Evolutionary conservation across 1,140 invertebrate species (phyloP).

Genomic region (Penaeus chinensis): DNA sequence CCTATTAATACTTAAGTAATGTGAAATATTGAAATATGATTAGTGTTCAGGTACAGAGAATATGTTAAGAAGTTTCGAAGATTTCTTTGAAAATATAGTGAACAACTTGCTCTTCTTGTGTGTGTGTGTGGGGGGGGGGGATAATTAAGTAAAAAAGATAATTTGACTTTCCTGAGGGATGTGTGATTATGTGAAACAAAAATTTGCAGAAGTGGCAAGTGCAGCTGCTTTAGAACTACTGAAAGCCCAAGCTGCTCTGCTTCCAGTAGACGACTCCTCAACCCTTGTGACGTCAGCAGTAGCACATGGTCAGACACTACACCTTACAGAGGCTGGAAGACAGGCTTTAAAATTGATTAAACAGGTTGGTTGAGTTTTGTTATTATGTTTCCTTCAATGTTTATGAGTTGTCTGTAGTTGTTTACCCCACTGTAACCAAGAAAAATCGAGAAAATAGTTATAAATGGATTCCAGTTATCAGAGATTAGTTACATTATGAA

Average conservation of each 20-base stretch:
- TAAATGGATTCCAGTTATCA: too few relatives aligned
- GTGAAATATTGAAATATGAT: too few relatives aligned
- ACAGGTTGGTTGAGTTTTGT: slow-evolving; percentile 25
- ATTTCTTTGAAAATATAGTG: too few relatives aligned
- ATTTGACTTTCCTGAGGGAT: not conserved
- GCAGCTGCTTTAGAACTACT: slow-evolving; percentile 48
- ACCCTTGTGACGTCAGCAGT: slow-evolving; percentile 44
- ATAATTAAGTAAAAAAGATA: too few relatives aligned
- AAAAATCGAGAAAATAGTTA: too few relatives aligned
- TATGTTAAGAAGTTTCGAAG: too few relatives aligned
- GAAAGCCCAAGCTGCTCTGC: slow-evolving; percentile 47
- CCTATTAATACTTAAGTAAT: too few relatives aligned
- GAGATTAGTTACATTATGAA: too few relatives aligned
- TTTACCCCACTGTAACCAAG: not conserved
- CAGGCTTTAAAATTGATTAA: slow-evolving; percentile 51
- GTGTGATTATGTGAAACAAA: not conserved
- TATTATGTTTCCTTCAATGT: not conserved
- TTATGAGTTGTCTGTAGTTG: not conserved
- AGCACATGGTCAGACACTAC: slow-evolving; percentile 53
- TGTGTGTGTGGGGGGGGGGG: too few relatives aligned
- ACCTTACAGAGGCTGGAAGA: slow-evolving; percentile 51
- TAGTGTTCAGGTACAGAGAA: too few relatives aligned
- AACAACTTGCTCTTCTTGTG: too few relatives aligned
- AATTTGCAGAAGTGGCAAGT: slow-evolving; percentile 49
- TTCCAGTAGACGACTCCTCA: slow-evolving; percentile 43